Conservation (phyloP, 2,888 invertebrate species). For the Drosophila atripex region DNA sequence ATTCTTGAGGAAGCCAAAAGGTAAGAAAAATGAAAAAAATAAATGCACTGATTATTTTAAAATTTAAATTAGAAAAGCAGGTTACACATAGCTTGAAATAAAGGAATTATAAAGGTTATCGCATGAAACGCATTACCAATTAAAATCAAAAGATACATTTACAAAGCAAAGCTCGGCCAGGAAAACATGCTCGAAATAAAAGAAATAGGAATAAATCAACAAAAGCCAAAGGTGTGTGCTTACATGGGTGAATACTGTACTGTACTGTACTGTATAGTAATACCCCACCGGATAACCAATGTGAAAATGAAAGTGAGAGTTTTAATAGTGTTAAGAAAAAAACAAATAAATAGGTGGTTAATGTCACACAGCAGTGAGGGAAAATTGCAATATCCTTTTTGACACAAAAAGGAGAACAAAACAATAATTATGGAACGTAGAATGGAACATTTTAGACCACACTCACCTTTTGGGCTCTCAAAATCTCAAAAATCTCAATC, state of each 20-base stretch:
- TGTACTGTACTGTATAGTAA: conserved; percentile 37
- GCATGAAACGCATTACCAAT: conserved; percentile 39
- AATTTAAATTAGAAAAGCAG: not conserved
- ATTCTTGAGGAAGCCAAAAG: not conserved
- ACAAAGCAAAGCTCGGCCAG: conserved; percentile 49
- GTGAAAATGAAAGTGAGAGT: conserved; percentile 24
- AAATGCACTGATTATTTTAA: not conserved
- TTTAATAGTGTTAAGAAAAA: conserved; percentile 37
- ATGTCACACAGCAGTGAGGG: conserved; percentile 6
- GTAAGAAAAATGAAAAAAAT: not conserved
- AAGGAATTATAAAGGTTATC: not conserved
- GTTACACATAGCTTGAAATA: conserved; percentile 3
- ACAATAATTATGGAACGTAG: conserved; percentile 21
- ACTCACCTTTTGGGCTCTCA: conserved; percentile 59
- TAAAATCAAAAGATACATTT: conserved; percentile 35
- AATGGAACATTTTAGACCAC: conserved; percentile 40
- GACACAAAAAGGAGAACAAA: conserved; percentile 27
- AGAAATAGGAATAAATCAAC: conserved; percentile 18
- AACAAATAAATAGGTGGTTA: conserved; percentile 33
- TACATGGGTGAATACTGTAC: conserved; percentile 35
- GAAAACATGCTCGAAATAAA: conserved; percentile 68
- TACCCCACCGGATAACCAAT: conserved; percentile 36
- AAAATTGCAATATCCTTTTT: conserved; percentile 15
- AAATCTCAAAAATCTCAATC: conserved; percentile 7
- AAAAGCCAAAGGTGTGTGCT: conserved; percentile 19